Evolutionary conservation across 2,888 invertebrate genomes (phyloP).

Genomic region (Gastrophysa polygoni): DNA sequence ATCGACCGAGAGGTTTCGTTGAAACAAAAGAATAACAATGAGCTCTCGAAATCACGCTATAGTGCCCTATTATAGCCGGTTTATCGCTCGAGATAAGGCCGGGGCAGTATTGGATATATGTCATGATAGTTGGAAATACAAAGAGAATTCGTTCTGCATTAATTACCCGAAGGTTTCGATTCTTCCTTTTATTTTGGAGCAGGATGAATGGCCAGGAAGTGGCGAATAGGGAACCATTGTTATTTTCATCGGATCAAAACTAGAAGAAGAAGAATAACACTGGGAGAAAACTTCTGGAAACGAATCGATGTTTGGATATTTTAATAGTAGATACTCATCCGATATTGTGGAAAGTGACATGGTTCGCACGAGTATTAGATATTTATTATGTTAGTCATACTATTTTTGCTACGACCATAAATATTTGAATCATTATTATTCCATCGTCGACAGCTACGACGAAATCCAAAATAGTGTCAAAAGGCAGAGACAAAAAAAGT

Average conservation of each 20-base stretch:
- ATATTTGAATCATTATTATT: no score
- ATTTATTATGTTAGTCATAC: no score
- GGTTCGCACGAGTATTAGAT: no score
- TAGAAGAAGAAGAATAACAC: not conserved
- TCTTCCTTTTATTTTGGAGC: conserved; percentile 30
- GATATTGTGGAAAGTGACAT: no score
- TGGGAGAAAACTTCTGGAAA: no score
- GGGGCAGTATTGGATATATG: conserved; percentile 46
- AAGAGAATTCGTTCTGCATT: conserved; percentile 37
- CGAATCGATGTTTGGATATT: no score
- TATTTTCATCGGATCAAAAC: not conserved
- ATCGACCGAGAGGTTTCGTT: conserved; percentile 33
- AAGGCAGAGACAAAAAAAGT: no score
- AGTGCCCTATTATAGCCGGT: conserved; percentile 43
- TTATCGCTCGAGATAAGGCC: conserved; percentile 47
- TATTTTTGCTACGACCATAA: no score
- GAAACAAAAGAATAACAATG: conserved; percentile 45
- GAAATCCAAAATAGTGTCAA: no score
- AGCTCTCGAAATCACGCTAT: conserved; percentile 47
- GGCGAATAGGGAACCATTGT: conserved; percentile 9
- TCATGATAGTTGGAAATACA: conserved; percentile 39
- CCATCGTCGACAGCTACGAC: no score
- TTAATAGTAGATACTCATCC: no score
- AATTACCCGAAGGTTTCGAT: conserved; percentile 37
- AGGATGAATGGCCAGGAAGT: conserved; percentile 13